Base-by-base conservation (phyloP, 1,140 invertebrate genomes). In the Drosophila parabipectinata region DNA sequence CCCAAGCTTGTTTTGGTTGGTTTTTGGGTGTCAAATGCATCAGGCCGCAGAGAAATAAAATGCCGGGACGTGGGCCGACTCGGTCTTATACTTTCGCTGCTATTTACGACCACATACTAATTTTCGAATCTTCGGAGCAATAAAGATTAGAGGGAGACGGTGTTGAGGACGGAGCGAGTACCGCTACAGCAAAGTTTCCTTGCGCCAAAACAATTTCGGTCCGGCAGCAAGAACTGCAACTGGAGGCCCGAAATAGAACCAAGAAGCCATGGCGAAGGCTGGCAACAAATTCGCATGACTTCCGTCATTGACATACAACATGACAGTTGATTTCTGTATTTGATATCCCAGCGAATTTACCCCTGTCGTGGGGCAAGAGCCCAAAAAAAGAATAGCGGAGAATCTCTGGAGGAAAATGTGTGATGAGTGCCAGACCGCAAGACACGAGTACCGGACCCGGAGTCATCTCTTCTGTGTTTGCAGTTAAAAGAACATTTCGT, bases 241-340 rank as follows among this genome's bases (percentile, higher is more conserved):
- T 44, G n/a, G 3, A 41, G n/a, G 3, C 4, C 12, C 41, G 26
- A 44, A 18, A 44, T 18, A 12, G 41, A 15, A 44, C n/a, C 39
- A 12, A 62, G 37, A 18, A 48, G 3, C 45, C 45, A 18, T 6
- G 28, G 28, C n/a, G n/a, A n/a, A 54, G 44, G 59, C 30, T 61
- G 52, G 24, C 57, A 71, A 82, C 68, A 85, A 78, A 83, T 82
- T 80, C 66, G 74, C 63, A 51, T 69, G 69, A 83, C 84, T 89
- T 89, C 84, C 79, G 84, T 89, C 84, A 89, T 80, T 80, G 84
- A 75, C 78, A 78, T 76, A 84, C 84, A 89, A 89, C 84, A 83
- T 80, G 84, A 89, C 84, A 89, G 84, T 83, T 89, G 84, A 89
- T 88, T 89, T 89, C 77, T 89, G 73, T 84, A 79, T 83, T 87